Conservation (phyloP, 2,797 vertebrate genomes). For the Macrochelys suwanniensis region DNA sequence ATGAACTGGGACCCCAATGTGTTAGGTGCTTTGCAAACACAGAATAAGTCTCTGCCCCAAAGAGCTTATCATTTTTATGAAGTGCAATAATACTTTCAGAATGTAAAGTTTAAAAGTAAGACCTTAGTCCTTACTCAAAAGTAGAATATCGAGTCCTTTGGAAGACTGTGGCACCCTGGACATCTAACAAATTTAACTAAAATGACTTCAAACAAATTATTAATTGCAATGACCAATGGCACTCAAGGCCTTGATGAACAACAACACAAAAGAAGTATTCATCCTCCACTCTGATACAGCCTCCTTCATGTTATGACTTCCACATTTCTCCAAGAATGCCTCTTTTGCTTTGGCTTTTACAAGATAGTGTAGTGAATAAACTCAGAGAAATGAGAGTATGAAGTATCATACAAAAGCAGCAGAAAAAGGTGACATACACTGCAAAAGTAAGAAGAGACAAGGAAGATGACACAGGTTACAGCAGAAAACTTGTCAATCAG, state of each 20-base stretch:
- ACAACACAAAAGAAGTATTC: not conserved
- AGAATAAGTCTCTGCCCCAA: conserved; percentile 45
- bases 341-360: not conserved
- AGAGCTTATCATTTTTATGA: not conserved
- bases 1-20: conserved; percentile 50
- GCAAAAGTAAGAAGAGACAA: conserved; percentile 40
- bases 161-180: not conserved
- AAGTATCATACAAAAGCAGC: conserved; percentile 39
- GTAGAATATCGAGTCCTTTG: not conserved
- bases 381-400: conserved; percentile 35
- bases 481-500: conserved; percentile 57
- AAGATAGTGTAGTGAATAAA: conserved; percentile 20
- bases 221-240: not conserved
- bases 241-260: not conserved
- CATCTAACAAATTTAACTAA: not conserved
- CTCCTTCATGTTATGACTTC: not conserved
- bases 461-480: conserved; percentile 36
- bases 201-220: not conserved
- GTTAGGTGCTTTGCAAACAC: conserved; percentile 6
- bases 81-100: not conserved
- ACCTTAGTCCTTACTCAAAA: not conserved
- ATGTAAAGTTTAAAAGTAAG: not conserved
- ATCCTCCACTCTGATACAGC: not conserved
- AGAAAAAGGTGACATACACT: conserved; percentile 32
- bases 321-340: not conserved